Base-by-base conservation (phyloP, 2,113 vertebrate species). In the Gobius niger region DNA sequence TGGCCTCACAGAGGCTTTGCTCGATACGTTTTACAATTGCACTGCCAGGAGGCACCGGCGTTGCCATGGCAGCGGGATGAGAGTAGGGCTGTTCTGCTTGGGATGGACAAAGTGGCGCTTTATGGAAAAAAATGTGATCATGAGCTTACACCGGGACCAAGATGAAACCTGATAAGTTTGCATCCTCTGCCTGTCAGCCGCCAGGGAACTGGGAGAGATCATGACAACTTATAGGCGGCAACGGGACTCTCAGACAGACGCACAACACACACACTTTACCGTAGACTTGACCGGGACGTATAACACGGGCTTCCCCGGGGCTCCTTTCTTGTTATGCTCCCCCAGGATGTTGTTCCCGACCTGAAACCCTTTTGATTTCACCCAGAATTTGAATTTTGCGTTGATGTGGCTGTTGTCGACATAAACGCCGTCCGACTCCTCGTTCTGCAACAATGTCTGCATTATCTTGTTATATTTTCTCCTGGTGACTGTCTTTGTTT, bases 311-410 rank as follows among this genome's bases (percentile, higher is more conserved):
- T 93, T 93, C 75, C 91, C 92, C 24, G 91, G 84, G 42, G 90
- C 77, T 87, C 94, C 95, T 86, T 94, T 95, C 94, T 95, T 95
- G 91, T 92, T 92, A 92, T 92, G 93, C 68, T 92, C 92, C 62
- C 91, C 91, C 81, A 93, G 60, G 44, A 93, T 85, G 90, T 89
- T 93, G 87, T 88, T 93, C 44, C 93, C 92, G 83, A 93, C 92
- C 88, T 93, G 93, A 79, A 94, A 93, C 52, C 93, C 96, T 85
- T 97, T 98, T 68, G 96, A 97, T 93, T 95, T 96, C 91, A 98
- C 96, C 96, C 96, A 98, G 80, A 97, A 98, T 94, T 98, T 96
- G 92, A 98, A 98, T 95, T 98, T 98, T 92, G 96, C 96, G 92
- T 96, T 96, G 91, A 94, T 93, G 90, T 93, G 91, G 89, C 90